A percentile compares a stretch with the other conserved stretches of the same genome.
Evolutionary conservation across 2,888 invertebrate species (phyloP).

Genomic region (Spatulosminthurus flaviceps): DNA sequence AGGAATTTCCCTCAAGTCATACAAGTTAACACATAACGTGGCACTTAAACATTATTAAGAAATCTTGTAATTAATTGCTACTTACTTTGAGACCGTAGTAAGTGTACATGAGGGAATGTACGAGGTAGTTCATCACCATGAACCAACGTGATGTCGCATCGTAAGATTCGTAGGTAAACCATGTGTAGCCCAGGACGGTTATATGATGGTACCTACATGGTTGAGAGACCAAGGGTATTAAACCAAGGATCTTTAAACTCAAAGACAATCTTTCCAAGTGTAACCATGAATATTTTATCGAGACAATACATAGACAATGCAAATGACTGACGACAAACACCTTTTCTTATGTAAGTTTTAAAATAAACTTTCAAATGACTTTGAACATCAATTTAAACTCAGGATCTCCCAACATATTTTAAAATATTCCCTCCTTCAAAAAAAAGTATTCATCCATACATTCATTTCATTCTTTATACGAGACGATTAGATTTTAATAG

Average conservation of each 20-base stretch:
- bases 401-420: no score
- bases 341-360: slow-evolving; percentile 18
- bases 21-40: no score
- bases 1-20: no score
- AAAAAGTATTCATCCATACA: not conserved
- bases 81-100: slow-evolving; percentile 88
- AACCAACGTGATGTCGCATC: slow-evolving; percentile 92
- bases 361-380: slow-evolving; percentile 33
- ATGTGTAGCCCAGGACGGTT: slow-evolving; percentile 90
- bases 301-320: not conserved
- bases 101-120: slow-evolving; percentile 89
- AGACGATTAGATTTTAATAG: no score
- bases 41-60: no score
- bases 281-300: slow-evolving; percentile 27
- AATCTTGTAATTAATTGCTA: not conserved
- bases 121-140: slow-evolving; percentile 93
- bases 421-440: not conserved
- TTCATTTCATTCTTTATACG: no score
- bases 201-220: slow-evolving; percentile 82
- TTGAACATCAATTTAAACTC: not conserved
- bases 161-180: slow-evolving; percentile 91
- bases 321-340: no score
- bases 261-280: slow-evolving; percentile 22
- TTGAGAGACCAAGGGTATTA: slow-evolving; percentile 43
- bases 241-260: slow-evolving; percentile 37